These are phyloP conservation scores for Apostichopus leukothele DNA, from an alignment of 53 echinoderm and acorn worm species.

Conservation along the genomic window DNA sequence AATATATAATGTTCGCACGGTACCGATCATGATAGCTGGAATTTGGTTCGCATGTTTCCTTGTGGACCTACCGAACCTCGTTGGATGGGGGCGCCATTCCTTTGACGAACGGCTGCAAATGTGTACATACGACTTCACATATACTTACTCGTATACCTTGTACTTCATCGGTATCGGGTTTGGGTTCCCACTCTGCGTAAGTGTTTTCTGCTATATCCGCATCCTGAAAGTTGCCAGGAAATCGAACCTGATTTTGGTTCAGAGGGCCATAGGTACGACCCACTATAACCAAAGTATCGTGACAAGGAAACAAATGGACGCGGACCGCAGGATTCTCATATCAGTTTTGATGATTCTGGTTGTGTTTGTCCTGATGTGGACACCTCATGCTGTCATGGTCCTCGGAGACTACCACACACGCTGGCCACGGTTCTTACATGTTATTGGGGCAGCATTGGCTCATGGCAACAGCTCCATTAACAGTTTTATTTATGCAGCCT, in stretches of 20 bases:
- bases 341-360: constrained; percentile 71
- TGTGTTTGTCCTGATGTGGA: constrained; percentile 81
- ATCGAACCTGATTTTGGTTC: not conserved
- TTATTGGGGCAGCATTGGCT: constrained; percentile 60
- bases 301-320: not conserved
- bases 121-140: constrained; percentile 77
- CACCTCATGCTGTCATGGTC: constrained; percentile 67
- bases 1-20: constrained; percentile 69
- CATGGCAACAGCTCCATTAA: constrained; percentile 87
- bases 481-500: constrained; percentile 72
- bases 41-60: constrained; percentile 74
- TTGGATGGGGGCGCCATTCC: constrained; percentile 76
- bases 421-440: constrained; percentile 62
- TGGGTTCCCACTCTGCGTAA: constrained; percentile 55
- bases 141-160: constrained; percentile 63
- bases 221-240: constrained; percentile 52
- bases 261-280: not conserved
- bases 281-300: constrained; percentile 13
- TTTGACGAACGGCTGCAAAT: constrained; percentile 71
- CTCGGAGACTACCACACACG: constrained; percentile 55
- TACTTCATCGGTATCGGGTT: constrained; percentile 67
- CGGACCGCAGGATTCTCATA: constrained; percentile 54
- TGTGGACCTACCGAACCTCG: constrained; percentile 75
- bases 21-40: constrained; percentile 56
- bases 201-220: constrained; percentile 60